Percentiles rank a stretch among this genome's conserved stretches.
These are phyloP conservation scores for Neodon shergylaensis DNA, from an alignment of 2,113 vertebrate species.

Conservation along the genomic window DNA sequence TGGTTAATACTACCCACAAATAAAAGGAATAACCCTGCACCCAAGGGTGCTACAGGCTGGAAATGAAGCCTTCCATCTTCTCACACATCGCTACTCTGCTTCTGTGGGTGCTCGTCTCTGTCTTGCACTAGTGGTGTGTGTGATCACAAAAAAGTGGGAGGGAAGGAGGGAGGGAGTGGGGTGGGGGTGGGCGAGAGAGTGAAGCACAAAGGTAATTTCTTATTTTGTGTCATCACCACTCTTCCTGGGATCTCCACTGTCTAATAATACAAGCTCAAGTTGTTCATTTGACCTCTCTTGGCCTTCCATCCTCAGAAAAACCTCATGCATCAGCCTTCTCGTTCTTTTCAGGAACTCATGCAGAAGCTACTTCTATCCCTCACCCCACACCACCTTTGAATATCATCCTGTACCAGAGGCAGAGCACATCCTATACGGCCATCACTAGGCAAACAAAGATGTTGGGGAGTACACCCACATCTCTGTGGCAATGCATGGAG, in stretches of 20 bases:
- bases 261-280: neutral
- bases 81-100: neutral
- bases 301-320: neutral
- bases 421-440: neutral
- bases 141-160: neutral
- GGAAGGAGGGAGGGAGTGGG: neutral
- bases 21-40: neutral
- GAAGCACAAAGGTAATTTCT: neutral
- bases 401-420: neutral
- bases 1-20: neutral
- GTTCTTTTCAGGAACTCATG: neutral
- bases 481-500: fast-evolving
- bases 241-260: neutral
- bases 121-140: neutral
- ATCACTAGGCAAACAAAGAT: neutral
- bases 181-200: neutral
- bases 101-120: neutral
- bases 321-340: neutral
- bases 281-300: neutral
- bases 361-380: neutral
- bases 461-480: fast-evolving
- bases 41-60: neutral
- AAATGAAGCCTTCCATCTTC: neutral
- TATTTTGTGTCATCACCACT: neutral
- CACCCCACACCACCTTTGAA: neutral